Conservation (phyloP, 2,797 vertebrate species). For the Heteromormyrus szaboi region DNA sequence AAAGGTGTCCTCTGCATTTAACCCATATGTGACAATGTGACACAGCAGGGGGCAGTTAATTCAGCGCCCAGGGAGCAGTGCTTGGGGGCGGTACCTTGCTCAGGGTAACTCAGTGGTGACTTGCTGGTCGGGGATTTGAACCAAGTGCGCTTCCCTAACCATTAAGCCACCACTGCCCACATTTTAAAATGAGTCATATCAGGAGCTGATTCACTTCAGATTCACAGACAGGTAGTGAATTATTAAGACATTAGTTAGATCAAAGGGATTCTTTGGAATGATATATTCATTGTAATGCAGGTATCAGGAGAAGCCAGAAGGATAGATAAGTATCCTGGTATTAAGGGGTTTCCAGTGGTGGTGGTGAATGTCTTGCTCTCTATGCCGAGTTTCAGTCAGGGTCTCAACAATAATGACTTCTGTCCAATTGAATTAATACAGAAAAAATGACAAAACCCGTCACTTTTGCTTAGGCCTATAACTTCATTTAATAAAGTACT, state of each 20-base stretch:
- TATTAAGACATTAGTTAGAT: neutral
- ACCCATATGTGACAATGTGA: too few relatives aligned
- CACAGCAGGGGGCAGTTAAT: too few relatives aligned
- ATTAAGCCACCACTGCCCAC: too few relatives aligned
- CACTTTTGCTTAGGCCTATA: neutral
- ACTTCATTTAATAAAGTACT: neutral
- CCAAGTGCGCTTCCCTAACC: too few relatives aligned
- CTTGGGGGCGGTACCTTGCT: too few relatives aligned
- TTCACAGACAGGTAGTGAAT: neutral
- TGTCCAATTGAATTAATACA: neutral
- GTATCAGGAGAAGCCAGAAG: neutral
- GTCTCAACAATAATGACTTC: neutral
- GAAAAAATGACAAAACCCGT: neutral
- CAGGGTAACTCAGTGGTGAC: too few relatives aligned
- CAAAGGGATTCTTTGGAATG: neutral
- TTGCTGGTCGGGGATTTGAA: too few relatives aligned
- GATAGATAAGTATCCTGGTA: neutral
- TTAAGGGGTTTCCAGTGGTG: neutral
- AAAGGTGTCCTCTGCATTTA: too few relatives aligned
- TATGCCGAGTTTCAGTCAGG: neutral
- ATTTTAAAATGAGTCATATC: neutral
- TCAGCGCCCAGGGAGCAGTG: too few relatives aligned
- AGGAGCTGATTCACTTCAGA: neutral
- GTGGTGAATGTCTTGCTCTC: neutral
- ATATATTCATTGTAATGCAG: neutral